Conservation (phyloP, 2,113 vertebrate genomes). For the Pleuronectes platessa region DNA sequence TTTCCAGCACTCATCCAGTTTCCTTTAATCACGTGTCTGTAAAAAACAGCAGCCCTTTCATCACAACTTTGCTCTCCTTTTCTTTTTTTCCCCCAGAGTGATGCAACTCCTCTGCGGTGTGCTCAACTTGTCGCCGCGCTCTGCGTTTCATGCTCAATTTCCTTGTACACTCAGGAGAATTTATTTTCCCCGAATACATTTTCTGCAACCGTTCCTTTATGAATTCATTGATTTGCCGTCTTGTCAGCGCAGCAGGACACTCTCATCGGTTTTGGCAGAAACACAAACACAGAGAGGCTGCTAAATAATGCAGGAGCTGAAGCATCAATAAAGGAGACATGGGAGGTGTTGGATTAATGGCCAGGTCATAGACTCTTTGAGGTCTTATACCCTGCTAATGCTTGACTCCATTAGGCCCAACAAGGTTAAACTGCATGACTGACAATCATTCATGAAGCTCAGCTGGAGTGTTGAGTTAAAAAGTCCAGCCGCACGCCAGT, state of each 20-base stretch:
- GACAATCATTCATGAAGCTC: conserved; percentile 44
- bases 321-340: conserved; percentile 69
- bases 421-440: conserved; percentile 55
- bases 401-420: conserved; percentile 52
- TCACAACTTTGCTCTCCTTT: conserved; percentile 27
- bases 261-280: conserved; percentile 66
- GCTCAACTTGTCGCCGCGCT: conserved; percentile 46
- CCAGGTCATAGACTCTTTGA: conserved; percentile 64
- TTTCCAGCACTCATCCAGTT: conserved; percentile 39
- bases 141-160: conserved; percentile 53
- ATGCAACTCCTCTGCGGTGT: conserved; percentile 38
- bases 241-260: conserved; percentile 59
- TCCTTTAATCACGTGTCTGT: conserved; percentile 57
- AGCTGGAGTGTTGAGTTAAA: conserved; percentile 11
- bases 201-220: conserved; percentile 58
- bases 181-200: conserved; percentile 57
- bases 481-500: conserved; percentile 3
- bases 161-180: conserved; percentile 53
- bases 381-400: conserved; percentile 40
- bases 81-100: conserved; percentile 5
- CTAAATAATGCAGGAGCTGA: conserved; percentile 77
- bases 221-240: conserved; percentile 75
- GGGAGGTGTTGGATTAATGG: conserved; percentile 70
- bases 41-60: conserved; percentile 11
- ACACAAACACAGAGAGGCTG: conserved; percentile 69